phyloP scores from a whole-genome alignment of 2,113 vertebrate genomes.

The Hypanus sabinus region DNA sequence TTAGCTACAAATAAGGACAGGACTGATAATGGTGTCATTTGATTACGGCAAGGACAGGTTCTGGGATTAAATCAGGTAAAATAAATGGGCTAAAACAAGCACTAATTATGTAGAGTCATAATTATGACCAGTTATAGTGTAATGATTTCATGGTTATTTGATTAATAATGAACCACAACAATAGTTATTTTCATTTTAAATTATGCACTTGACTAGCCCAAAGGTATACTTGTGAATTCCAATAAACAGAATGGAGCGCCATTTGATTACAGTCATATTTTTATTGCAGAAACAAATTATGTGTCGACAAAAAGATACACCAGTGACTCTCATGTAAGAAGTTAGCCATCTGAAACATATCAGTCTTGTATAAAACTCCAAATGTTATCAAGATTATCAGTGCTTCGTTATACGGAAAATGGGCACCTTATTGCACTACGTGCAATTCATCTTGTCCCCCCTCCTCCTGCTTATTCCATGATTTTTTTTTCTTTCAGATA shows the following conservation, averaged over 20 bases:
- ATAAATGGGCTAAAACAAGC: constrained; percentile 24
- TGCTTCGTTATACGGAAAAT: background rate
- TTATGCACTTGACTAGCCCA: constrained; percentile 23
- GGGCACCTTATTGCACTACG: background rate
- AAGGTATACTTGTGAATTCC: background rate
- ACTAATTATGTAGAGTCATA: background rate
- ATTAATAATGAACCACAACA: constrained; percentile 31
- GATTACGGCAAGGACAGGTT: background rate
- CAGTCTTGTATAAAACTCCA: background rate
- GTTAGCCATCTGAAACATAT: background rate
- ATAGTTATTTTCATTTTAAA: constrained; percentile 8
- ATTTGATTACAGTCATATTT: background rate
- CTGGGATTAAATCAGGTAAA: constrained; percentile 3
- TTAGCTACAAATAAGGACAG: constrained; percentile 7
- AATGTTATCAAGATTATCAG: background rate
- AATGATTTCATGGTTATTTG: constrained; percentile 26
- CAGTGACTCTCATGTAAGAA: background rate
- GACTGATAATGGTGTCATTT: background rate
- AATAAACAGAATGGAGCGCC: background rate
- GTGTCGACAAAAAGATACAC: background rate
- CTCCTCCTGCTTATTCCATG: no score
- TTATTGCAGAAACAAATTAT: background rate
- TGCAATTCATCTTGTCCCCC: no score
- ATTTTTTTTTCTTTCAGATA: no score
- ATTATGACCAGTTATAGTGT: background rate